Base-by-base conservation (phyloP, 2,797 vertebrate species). In the Mormyrops boulengeri region DNA sequence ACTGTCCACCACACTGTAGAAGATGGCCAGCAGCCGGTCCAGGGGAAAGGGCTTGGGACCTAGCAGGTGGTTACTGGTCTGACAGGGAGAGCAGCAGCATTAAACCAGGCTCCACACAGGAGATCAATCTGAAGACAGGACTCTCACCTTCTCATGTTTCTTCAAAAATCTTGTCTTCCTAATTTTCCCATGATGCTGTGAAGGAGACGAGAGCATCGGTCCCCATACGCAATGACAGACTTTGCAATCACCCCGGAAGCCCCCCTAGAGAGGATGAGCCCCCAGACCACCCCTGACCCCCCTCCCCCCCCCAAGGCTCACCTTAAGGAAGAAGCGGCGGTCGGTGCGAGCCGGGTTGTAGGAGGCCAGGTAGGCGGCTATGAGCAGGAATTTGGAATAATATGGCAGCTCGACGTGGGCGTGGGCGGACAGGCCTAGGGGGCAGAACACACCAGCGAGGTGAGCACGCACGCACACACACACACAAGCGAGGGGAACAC, bases 341-440 rank as follows among this genome's bases (percentile, higher is more conserved):
- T 99, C 99, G 66, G 98, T 99, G 93, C 98, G 96, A 8, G 98
- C 96, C 19, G 99, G 98, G 93, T 99, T 99, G 93, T 97, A 99
- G 41, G 99, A 99, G 0, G 98, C 98, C 90, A 99, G 95, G 91
- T 99, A 99, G 6, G 98, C 98, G 89, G 98, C 98, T 19, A 99
- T 99, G 73, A 99, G 93, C 91, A 99, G 97, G 95, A 98, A 99
- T 93, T 99, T 99, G 90, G 99, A 99, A 93, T 99, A 99, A 94
- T 97, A 99, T 0, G 99, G 99, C 90, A 99, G 96, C 90, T 99
- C 99, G 88, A 99, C 95, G 0, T 99, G 98, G 77, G 96, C 96
- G 93, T 98, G 97, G 66, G 98, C 98, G n/a, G 99, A 97, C 85
- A 97, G 82, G 66, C 92, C 93, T 94, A 38, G 22, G 92, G 90